These are phyloP conservation scores for Aplochiton taeniatus DNA, from an alignment of 2,797 vertebrate species.

Conservation along the genomic window DNA sequence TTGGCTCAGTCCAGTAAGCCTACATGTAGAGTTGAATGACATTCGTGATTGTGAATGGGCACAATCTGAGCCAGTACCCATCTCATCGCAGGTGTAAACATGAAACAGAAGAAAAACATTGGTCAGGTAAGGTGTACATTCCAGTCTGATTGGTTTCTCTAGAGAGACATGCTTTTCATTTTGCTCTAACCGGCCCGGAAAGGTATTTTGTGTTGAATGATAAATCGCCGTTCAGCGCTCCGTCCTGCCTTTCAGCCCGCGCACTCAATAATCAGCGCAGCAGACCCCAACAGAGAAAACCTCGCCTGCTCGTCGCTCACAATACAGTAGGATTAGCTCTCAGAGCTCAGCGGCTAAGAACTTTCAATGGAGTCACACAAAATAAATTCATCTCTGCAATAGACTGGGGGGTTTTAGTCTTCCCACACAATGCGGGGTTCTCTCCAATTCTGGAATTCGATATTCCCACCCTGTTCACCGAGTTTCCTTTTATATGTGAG, in stretches of 20 bases:
- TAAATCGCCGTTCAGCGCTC: slow-evolving; percentile 47
- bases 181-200: slow-evolving; percentile 33
- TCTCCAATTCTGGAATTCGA: slow-evolving; percentile 34
- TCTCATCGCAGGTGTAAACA: no score
- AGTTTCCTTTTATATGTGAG: no score
- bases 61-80: no score
- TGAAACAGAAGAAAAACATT: no score
- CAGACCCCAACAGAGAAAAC: slow-evolving; percentile 57
- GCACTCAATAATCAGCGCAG: slow-evolving; percentile 46
- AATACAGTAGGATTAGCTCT: slow-evolving; percentile 63
- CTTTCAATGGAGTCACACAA: slow-evolving; percentile 19
- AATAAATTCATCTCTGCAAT: slow-evolving; percentile 49
- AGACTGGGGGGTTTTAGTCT: slow-evolving; percentile 19
- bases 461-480: no score
- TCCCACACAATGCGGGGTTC: not conserved
- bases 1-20: no score
- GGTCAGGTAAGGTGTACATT: no score
- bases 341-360: slow-evolving; percentile 43
- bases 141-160: no score
- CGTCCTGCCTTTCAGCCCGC: slow-evolving; percentile 52
- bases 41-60: no score
- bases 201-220: slow-evolving; percentile 33
- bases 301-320: slow-evolving; percentile 45
- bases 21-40: no score
- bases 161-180: not conserved